Evolutionary conservation across 1,140 invertebrate genomes (phyloP).

Genomic region (Drosophila kurseongensis): DNA sequence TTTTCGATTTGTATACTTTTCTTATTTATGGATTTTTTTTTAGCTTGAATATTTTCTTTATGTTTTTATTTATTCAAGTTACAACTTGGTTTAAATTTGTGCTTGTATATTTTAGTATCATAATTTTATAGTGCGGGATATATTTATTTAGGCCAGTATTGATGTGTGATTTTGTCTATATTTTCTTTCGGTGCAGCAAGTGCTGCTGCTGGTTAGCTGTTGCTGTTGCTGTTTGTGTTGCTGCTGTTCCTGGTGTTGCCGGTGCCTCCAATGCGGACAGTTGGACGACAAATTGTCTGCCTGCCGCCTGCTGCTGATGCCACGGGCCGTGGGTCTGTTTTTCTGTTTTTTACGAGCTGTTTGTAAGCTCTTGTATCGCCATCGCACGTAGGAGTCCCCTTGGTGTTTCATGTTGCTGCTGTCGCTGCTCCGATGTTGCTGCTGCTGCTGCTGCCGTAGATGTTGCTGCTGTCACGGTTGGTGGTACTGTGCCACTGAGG

Average conservation of each 20-base stretch:
- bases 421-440: conserved; percentile 1
- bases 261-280: conserved; percentile 59
- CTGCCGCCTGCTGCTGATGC: conserved; percentile 39
- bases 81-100: too few species aligned
- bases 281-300: conserved; percentile 79
- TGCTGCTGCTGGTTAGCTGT: conserved; percentile 36
- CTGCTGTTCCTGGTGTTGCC: conserved; percentile 11
- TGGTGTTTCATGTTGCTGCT: conserved; percentile 32
- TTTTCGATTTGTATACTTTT: too few species aligned
- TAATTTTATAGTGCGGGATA: too few species aligned
- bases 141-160: too few species aligned
- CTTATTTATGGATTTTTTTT: too few species aligned
- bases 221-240: conserved; percentile 12
- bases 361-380: conserved; percentile 74
- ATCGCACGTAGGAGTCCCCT: conserved; percentile 72
- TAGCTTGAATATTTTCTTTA: too few species aligned
- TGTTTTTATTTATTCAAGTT: too few species aligned
- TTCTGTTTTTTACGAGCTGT: conserved; percentile 62
- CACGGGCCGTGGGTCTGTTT: conserved; percentile 59
- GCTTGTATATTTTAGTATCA: too few species aligned
- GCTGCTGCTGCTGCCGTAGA: conserved; percentile 13
- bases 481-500: conserved; percentile 69
- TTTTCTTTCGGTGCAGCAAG: conserved; percentile 25
- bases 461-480: conserved; percentile 68
- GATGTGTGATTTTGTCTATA: too few species aligned